phyloP scores from a whole-genome alignment of 2,797 vertebrate genomes.

The Anabas testudineus region DNA sequence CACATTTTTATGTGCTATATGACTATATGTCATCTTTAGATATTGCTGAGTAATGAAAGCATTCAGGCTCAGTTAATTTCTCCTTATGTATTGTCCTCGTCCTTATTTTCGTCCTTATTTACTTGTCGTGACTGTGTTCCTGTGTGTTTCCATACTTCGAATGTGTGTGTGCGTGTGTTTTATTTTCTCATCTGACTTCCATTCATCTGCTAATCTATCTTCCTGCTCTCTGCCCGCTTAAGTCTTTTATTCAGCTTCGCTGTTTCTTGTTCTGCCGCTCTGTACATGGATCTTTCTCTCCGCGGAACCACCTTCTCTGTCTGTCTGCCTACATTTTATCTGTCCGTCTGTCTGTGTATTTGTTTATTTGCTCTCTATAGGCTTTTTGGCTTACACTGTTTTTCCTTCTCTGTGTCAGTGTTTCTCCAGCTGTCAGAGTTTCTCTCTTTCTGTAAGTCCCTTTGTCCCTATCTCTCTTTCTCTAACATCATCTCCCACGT shows the following conservation, averaged over 20 bases:
- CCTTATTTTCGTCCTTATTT: background rate
- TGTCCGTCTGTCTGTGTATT: conserved; percentile 18
- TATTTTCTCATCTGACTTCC: conserved; percentile 46
- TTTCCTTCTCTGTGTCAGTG: conserved; percentile 78
- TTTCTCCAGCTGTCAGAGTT: conserved; percentile 84
- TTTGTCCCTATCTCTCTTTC: conserved; percentile 62
- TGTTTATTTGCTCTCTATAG: conserved; percentile 53
- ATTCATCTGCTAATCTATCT: conserved; percentile 25
- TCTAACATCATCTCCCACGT: conserved; percentile 26
- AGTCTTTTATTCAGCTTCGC: conserved; percentile 17
- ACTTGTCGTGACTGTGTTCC: conserved; percentile 22
- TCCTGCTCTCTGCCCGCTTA: conserved; percentile 6
- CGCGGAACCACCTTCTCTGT: background rate
- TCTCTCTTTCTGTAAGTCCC: conserved; percentile 83
- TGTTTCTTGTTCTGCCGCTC: conserved; percentile 9
- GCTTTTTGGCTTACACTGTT: conserved; percentile 65
- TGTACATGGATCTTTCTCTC: conserved; percentile 22
- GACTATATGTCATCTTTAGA: background rate
- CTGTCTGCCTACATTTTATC: conserved; percentile 17
- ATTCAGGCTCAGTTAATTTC: conserved; percentile 8
- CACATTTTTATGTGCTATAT: background rate
- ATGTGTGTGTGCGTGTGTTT: conserved; percentile 22
- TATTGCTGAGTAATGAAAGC: background rate
- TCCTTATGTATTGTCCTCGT: background rate
- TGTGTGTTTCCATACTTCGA: too few species aligned